Evolutionary conservation across 2,797 vertebrate species (phyloP).

Genomic region (Orientallactaga sibirica): DNA sequence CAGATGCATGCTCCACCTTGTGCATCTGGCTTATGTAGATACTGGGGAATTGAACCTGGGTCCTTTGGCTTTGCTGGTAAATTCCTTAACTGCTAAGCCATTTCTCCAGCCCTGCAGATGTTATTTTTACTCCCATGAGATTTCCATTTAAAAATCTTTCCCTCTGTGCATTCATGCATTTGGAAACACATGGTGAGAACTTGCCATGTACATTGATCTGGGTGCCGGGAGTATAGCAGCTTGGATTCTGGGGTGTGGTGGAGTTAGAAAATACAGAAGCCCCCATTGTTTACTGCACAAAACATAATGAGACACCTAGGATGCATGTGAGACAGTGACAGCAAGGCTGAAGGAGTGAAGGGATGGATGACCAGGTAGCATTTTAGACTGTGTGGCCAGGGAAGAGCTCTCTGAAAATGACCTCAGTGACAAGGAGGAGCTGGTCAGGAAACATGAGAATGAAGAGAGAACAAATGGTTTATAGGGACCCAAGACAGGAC

Average conservation of each 20-base stretch:
- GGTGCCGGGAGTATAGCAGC: background rate
- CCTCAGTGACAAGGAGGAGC: constrained; percentile 5
- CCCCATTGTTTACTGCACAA: background rate
- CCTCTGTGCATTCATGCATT: constrained; percentile 20
- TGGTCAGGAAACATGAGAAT: background rate
- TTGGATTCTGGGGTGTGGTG: background rate
- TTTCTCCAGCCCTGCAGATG: background rate
- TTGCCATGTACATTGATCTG: background rate
- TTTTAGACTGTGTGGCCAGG: background rate
- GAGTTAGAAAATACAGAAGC: background rate
- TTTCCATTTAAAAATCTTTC: constrained; percentile 56
- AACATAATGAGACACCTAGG: background rate
- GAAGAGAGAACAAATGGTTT: background rate
- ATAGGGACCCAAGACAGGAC: background rate
- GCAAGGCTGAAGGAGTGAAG: background rate
- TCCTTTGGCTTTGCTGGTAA: too few species aligned
- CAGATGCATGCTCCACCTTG: too few species aligned
- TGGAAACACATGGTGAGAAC: constrained; percentile 46
- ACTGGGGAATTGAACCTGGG: too few species aligned
- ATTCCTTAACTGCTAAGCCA: too few species aligned
- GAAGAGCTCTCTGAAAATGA: constrained; percentile 36
- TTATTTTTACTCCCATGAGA: constrained; percentile 54
- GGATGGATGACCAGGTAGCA: background rate
- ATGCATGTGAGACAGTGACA: background rate
- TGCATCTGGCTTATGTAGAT: too few species aligned